Evolutionary conservation across 2,888 invertebrate genomes (phyloP), one percentile per base, ranked within the genome.

Genomic region (Oscheius myriophilus): DNA sequence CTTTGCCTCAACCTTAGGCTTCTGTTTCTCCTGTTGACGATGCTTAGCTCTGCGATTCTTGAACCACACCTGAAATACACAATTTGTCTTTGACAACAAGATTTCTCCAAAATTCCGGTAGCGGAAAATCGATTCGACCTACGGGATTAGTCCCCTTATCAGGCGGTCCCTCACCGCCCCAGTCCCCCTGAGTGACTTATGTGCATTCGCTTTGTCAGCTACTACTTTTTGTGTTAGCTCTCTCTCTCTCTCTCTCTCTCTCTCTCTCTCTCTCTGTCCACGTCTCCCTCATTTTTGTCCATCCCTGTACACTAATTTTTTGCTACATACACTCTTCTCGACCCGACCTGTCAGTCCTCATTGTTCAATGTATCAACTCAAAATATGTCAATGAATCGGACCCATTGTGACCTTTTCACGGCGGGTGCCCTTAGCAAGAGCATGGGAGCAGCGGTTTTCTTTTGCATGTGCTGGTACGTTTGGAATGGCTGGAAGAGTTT

Each of bases 21-120:
- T 83, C 68, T 84, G 84, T 57, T 83, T 84, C 61, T 84, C 83
- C 49, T 84, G 84, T 55, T 82, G 82, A 21, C 84, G 75, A 46
- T 80, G 79, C 62, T 84, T 84, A 0, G 84, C 84, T 9, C 84
- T 75, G 9, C 84, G 79, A 70, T 84, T 84, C 68, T 84, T 84
- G 79, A 84, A 84, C 84, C 84, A 84, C 2, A 84, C 83, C 84
- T 84, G 26, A 61, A 80, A 67, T 9, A 21, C 39, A 14, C 11
- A 21, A 16, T 49, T 49, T 18, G 11, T 64, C 12, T 14, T 3
- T 23, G 25, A 55, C 12, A 55, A 41, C 26, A 55, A 18, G 12
- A 7, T 63, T 70, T 26, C 43, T 45, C 25, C 9, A n/a, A 33
- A 33, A 33, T 33, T 33, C 33, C 33, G 33, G 33, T 33, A 33